phyloP scores from a whole-genome alignment of 2,113 vertebrate species.

The Rhegmatorhina hoffmannsi region DNA sequence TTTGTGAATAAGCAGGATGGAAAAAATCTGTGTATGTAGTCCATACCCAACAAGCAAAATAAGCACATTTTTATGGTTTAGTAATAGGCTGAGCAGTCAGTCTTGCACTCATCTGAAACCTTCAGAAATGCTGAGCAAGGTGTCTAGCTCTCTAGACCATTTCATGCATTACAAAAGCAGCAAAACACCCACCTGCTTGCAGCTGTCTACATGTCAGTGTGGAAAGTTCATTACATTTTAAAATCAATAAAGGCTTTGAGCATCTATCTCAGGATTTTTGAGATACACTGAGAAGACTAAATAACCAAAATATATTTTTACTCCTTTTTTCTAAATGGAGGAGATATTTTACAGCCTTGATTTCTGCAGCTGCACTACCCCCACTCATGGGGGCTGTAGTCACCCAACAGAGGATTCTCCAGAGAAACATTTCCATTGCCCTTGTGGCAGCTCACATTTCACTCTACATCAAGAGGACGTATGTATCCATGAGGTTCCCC shows the following conservation, averaged over 20 bases:
- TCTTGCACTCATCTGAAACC: conserved; percentile 1
- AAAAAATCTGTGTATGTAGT: background rate
- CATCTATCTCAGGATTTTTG: background rate
- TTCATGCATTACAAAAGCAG: conserved; percentile 6
- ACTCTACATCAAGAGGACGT: background rate
- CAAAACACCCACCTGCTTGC: background rate
- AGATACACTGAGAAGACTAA: background rate
- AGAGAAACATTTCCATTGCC: background rate
- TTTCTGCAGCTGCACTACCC: background rate
- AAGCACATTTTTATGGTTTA: conserved; percentile 24
- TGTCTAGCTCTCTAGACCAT: conserved; percentile 29
- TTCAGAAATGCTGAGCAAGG: conserved; percentile 32
- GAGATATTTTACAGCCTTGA: background rate
- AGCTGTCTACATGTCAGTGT: background rate
- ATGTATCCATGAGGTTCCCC: accelerated
- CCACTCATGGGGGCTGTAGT: background rate
- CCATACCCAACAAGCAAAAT: background rate
- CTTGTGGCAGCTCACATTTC: background rate
- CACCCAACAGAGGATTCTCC: background rate
- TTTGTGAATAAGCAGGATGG: background rate
- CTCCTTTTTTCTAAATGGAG: background rate
- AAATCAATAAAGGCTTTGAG: background rate
- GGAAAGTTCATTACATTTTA: conserved; percentile 1
- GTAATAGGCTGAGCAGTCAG: background rate
- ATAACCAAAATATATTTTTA: background rate